phyloP scores from a whole-genome alignment of 2,888 invertebrate genomes.

The Lochmaea crataegi region DNA sequence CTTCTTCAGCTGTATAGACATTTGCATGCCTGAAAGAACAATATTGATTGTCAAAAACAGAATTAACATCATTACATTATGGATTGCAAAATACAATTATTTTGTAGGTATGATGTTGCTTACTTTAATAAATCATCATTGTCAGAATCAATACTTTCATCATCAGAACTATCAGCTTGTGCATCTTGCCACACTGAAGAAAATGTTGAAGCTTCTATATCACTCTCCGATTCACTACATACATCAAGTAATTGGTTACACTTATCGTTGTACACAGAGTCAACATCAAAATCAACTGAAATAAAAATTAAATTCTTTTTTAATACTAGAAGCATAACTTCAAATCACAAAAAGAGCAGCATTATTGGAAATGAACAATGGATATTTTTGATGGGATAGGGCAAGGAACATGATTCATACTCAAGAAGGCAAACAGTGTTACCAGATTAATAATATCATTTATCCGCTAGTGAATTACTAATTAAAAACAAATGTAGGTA shows the following conservation, averaged over 20 bases:
- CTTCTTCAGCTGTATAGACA: slow-evolving; percentile 90
- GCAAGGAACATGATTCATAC: no score
- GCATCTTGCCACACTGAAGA: slow-evolving; percentile 73
- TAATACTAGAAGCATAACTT: no score
- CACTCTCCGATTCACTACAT: slow-evolving; percentile 81
- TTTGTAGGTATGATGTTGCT: slow-evolving; percentile 36
- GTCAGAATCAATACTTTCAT: slow-evolving; percentile 82
- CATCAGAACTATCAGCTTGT: slow-evolving; percentile 78
- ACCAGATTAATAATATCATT: no score
- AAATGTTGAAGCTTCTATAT: slow-evolving; percentile 74
- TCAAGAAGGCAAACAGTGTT: no score
- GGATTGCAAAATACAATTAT: no score
- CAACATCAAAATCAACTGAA: slow-evolving; percentile 69
- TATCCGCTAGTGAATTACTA: no score
- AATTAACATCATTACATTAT: background rate
- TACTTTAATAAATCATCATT: slow-evolving; percentile 82
- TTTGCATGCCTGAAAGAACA: slow-evolving; percentile 79
- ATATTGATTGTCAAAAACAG: slow-evolving; percentile 14
- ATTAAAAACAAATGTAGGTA: no score
- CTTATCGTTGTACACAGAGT: slow-evolving; percentile 66
- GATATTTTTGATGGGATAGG: no score
- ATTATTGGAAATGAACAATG: no score
- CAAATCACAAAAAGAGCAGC: no score
- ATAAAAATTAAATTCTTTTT: slow-evolving; percentile 38
- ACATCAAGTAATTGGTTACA: slow-evolving; percentile 74